Evolutionary conservation across 2,113 vertebrate genomes (phyloP).

Genomic region (Petrocephalus microphthalmus): DNA sequence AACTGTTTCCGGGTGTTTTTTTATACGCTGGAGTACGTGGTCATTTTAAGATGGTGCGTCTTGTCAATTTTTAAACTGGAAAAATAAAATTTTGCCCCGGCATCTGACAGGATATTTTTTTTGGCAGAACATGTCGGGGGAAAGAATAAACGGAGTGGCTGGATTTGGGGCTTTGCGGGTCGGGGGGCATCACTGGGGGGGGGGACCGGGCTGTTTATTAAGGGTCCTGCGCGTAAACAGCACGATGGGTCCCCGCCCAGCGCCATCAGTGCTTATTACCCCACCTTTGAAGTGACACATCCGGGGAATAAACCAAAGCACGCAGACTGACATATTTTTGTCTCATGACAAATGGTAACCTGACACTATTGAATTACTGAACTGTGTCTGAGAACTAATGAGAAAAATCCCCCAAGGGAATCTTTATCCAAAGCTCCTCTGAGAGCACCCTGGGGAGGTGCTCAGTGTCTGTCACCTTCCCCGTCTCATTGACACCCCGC

Average conservation of each 20-base stretch:
- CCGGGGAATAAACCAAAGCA: slow-evolving; percentile 68
- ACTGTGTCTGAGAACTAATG: slow-evolving; percentile 97
- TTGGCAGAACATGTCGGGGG: slow-evolving; percentile 27
- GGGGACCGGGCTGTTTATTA: slow-evolving; percentile 43
- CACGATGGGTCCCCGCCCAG: slow-evolving; percentile 39
- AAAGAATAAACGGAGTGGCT: slow-evolving; percentile 44
- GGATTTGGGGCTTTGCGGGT: slow-evolving; percentile 44
- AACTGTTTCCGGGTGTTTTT: neutral
- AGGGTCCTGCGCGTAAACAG: slow-evolving; percentile 57
- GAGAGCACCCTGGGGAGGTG: slow-evolving; percentile 85
- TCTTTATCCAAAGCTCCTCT: slow-evolving; percentile 87
- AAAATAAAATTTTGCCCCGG: neutral
- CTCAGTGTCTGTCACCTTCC: slow-evolving; percentile 87
- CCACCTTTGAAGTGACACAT: slow-evolving; percentile 55
- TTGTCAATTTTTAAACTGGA: neutral
- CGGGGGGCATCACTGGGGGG: slow-evolving; percentile 36
- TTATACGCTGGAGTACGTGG: neutral
- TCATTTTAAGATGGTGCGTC: neutral
- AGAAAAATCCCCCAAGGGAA: slow-evolving; percentile 89
- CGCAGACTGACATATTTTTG: slow-evolving; percentile 65
- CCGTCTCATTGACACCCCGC: slow-evolving; percentile 83
- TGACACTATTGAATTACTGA: slow-evolving; percentile 89
- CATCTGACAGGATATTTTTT: neutral
- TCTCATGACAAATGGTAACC: slow-evolving; percentile 86
- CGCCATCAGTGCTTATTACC: slow-evolving; percentile 46